These are phyloP conservation scores for Mesoclemmys tuberculata DNA, from an alignment of 2,113 vertebrate genomes.

Conservation along the genomic window DNA sequence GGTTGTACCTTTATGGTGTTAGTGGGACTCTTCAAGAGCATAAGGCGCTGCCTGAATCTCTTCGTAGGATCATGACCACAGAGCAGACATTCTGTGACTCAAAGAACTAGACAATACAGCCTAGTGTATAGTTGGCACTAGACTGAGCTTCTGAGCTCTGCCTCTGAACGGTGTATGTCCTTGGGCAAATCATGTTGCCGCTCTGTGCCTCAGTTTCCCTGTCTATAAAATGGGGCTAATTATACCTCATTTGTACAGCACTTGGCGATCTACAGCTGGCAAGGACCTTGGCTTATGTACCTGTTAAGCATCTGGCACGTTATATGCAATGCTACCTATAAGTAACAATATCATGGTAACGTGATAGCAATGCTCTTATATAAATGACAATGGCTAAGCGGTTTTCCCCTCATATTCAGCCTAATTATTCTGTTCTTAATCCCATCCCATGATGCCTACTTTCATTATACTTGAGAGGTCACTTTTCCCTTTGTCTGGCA, in stretches of 20 bases:
- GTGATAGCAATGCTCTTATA: too few species aligned
- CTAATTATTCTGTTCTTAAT: background rate
- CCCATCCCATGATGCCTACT: constrained; percentile 8
- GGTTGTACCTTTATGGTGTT: background rate
- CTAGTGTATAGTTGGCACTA: background rate
- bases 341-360: too few species aligned
- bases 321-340: too few species aligned
- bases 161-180: background rate
- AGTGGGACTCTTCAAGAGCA: background rate
- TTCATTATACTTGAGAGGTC: background rate
- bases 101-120: background rate
- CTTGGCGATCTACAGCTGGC: too few species aligned
- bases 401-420: background rate
- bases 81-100: background rate
- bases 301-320: too few species aligned
- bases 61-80: background rate
- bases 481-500: constrained; percentile 30
- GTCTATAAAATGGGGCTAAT: background rate
- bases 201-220: background rate
- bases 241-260: too few species aligned
- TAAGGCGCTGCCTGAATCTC: background rate
- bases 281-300: too few species aligned
- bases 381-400: accelerated
- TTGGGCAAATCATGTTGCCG: background rate
- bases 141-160: background rate